Conservation (phyloP, 2,888 invertebrate species). For the Hymenopus coronatus region DNA sequence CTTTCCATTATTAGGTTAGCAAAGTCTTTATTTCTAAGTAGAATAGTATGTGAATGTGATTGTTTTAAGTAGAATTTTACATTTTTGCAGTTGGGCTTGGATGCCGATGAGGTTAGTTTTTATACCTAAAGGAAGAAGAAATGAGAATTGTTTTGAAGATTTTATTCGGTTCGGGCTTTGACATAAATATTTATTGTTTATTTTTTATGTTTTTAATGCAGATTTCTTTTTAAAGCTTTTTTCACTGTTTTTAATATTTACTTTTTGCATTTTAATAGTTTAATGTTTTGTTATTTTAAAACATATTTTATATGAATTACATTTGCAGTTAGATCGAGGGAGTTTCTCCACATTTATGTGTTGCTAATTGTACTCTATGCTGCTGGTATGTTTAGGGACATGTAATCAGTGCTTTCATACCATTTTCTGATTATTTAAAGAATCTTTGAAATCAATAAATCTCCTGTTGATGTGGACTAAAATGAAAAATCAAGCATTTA, state of each 20-base stretch:
- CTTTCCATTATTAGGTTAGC: not conserved
- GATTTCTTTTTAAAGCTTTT: not conserved
- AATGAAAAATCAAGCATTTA: too few species aligned
- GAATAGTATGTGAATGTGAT: conserved; percentile 10
- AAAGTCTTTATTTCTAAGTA: not conserved
- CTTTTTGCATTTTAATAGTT: not conserved
- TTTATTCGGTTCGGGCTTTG: not conserved
- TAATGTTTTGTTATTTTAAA: not conserved
- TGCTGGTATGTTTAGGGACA: not conserved
- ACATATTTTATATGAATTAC: not conserved
- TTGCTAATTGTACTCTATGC: not conserved
- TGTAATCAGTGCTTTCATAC: not conserved
- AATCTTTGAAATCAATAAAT: too few species aligned
- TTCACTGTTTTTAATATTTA: not conserved
- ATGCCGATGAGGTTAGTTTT: conserved; percentile 78
- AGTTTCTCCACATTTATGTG: not conserved
- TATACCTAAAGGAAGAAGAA: conserved; percentile 30
- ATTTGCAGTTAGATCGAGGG: not conserved
- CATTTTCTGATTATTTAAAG: not conserved
- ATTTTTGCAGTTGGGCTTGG: conserved; percentile 80
- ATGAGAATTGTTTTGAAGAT: not conserved
- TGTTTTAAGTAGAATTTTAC: conserved; percentile 29
- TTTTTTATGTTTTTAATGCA: not conserved
- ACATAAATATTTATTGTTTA: not conserved
- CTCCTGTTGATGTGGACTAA: too few species aligned